These are phyloP conservation scores for Diarsia rubi DNA, from an alignment of 2,888 invertebrate species.

Conservation along the genomic window DNA sequence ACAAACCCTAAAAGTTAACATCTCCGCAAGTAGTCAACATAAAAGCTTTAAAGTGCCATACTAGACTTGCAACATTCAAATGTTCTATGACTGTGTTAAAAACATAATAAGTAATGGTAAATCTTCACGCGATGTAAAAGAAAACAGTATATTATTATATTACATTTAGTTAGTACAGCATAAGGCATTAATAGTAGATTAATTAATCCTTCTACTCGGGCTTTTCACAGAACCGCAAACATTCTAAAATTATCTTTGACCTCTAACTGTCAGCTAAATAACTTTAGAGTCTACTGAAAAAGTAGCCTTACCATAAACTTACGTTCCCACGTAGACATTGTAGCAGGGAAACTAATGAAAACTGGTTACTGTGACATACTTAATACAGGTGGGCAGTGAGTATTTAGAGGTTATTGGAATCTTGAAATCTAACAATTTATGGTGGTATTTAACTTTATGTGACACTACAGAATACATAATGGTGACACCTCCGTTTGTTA, in stretches of 20 bases:
- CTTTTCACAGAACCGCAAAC: too few species aligned
- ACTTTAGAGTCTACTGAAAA: background rate
- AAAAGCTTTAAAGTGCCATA: background rate
- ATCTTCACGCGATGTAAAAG: background rate
- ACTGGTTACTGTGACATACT: slow-evolving; percentile 41
- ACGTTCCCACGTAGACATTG: slow-evolving; percentile 3
- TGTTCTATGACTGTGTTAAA: background rate
- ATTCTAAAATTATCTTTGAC: background rate
- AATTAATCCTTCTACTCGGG: too few species aligned
- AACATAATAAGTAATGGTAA: background rate
- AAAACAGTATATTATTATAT: background rate
- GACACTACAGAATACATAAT: background rate
- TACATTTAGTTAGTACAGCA: too few species aligned
- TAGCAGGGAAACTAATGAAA: slow-evolving; percentile 19
- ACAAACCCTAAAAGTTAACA: background rate
- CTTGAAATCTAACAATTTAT: slow-evolving; percentile 51
- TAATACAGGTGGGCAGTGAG: slow-evolving; percentile 17
- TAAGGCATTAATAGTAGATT: too few species aligned
- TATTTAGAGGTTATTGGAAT: slow-evolving; percentile 40
- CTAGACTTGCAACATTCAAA: background rate
- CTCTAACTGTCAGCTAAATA: background rate
- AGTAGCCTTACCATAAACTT: background rate
- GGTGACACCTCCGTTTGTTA: slow-evolving; percentile 21
- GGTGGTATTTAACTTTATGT: slow-evolving; percentile 9
- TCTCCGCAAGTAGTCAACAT: background rate